Base-by-base conservation (phyloP, 2,113 vertebrate species). In the Archilochus colubris region DNA sequence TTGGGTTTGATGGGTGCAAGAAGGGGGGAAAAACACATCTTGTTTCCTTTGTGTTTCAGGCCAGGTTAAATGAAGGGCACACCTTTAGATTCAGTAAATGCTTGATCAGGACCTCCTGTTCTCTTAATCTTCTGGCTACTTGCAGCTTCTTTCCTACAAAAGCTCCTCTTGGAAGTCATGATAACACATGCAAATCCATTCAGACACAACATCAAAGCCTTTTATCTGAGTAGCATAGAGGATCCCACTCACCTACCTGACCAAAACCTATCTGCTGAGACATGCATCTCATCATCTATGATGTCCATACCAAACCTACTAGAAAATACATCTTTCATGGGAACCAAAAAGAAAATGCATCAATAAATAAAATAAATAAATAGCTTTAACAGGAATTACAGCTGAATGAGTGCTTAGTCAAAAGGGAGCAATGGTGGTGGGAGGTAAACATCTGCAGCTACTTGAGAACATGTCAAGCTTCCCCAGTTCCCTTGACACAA, bases 201-300 rank as follows among this genome's bases (percentile, higher is more conserved):
- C 89, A 92, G 69, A 77, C n/a, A 73, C 38, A 82, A 46, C 50
- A 57, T 36, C 58, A 87, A 90, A 93, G 80, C 70, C 66, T 83
- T 94, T 95, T 63, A 94, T 89, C 86, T 54, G 53, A 84, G 73
- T 9, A 93, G 70, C 93, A 90, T 91, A 94, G 73, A 87, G 40
- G 55, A 90, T 66, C 74, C 69, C 57, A 24, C 86, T 75, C 75
- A 33, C 7, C 33, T 3, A 68, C 2, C 6, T 59, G 87, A 53
- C 91, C 82, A 94, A 75, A 93, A 85, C 67, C 54, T 40, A 40
- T 14, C 62, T 36, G 10, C 70, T 58, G 92, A 86, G 89, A 81
- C 44, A 20, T 1, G n/a, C 54, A 83, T 90, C 44, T 30, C 59
- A 75, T 48, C 79, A 53, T 54, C 48, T 85, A 72, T 68, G 75